Evolutionary conservation across 2,797 vertebrate genomes (phyloP), one percentile per base, ranked within the genome.

Genomic region (Hydrolagus colliei): DNA sequence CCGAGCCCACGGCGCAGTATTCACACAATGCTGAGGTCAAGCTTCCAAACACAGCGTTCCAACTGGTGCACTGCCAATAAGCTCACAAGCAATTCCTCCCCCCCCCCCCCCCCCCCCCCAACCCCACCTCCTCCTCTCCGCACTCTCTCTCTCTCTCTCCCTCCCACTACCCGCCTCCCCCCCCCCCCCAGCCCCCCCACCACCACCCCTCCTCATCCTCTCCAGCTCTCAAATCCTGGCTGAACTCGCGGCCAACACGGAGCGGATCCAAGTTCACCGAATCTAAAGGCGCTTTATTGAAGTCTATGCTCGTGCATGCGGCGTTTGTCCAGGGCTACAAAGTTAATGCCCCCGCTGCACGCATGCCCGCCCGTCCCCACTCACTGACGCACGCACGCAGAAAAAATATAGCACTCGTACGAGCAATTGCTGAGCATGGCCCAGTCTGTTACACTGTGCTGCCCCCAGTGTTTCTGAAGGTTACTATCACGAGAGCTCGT

Each of bases 31-130:
- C 79, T 71, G 35, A 84, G 79, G 79, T 68, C 65, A 68, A n/a
- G 67, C 65, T 67, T 84, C 79, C 27, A 71, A 68, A 84, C 18
- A 32, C 63, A 71, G 41, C 79, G 9, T 84, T 71, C 63, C 79
- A 84, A 32, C n/a, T 84, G 79, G 79, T 68, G 32, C 32, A 27
- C 65, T 84, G 79, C 79, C 79, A 84, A 71, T 18, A 84, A 84
- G 65, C 79, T 68, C 2, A 41, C 22, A 68, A 84, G 65, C 65
- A 84, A 20, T 67, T 84, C 65, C 63, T 41, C 67, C 68, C 35
- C 16, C 32, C 32, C 2, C 27, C 13, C 7, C 65, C 79, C 75
- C 9, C 79, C 63, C 77, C 62, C 8, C 41, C 32, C 5, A 2
- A 2, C 41, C 5, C 41, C 5, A 2, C 5, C 41, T 52, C 41